Conservation (phyloP, 2,888 invertebrate species). For the Nemurella pictetii region DNA sequence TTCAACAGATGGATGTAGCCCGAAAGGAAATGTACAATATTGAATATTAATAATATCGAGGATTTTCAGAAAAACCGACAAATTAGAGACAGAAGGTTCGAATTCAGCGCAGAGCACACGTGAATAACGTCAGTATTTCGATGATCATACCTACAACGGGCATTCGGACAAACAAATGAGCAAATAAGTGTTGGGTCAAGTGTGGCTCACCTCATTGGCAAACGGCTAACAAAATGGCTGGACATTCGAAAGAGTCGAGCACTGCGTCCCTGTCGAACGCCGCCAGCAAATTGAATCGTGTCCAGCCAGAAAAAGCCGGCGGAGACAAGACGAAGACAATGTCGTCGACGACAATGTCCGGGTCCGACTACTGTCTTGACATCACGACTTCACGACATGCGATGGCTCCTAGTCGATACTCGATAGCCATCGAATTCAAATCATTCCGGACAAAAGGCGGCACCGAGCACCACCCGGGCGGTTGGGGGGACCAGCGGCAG, state of each 20-base stretch:
- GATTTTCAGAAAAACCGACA: neutral
- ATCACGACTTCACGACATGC: neutral
- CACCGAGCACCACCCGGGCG: neutral
- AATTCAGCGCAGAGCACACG: too few relatives aligned
- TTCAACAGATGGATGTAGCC: neutral
- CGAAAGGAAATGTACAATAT: neutral
- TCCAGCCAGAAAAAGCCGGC: neutral
- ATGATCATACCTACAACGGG: neutral
- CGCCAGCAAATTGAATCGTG: neutral
- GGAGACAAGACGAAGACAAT: neutral
- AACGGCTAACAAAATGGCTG: neutral
- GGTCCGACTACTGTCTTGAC: neutral
- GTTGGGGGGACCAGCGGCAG: too few relatives aligned
- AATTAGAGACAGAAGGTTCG: too few relatives aligned
- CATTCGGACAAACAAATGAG: neutral
- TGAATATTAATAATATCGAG: neutral
- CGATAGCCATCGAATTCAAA: neutral
- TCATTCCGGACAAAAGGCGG: neutral
- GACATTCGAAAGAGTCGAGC: too few relatives aligned
- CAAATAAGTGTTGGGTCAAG: neutral
- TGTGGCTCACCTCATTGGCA: neutral
- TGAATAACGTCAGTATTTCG: too few relatives aligned
- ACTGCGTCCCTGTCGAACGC: neutral
- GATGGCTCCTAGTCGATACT: neutral
- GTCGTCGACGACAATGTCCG: conserved; percentile 19